phyloP scores from a whole-genome alignment of 1,140 invertebrate genomes.

The Trinorchestia longiramus region DNA sequence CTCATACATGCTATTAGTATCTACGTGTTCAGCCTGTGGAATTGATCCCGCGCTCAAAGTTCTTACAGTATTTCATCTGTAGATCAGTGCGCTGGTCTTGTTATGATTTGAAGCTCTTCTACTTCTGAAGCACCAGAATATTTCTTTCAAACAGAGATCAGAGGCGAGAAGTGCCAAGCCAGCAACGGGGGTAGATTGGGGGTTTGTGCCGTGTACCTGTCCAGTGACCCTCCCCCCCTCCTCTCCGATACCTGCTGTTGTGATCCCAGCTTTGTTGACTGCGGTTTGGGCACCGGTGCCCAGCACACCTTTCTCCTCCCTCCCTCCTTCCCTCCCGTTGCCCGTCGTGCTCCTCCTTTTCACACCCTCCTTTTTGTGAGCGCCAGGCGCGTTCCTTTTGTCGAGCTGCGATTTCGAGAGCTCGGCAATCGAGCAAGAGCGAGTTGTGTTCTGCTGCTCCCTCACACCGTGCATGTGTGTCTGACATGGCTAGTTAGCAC shows the following conservation, averaged over 20 bases:
- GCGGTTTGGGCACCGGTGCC: slow-evolving; percentile 2
- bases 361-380: slow-evolving; percentile 6
- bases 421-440: neutral
- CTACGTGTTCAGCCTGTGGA: neutral
- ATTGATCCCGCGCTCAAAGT: neutral
- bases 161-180: neutral
- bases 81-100: neutral
- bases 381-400: neutral
- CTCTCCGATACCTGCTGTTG: neutral
- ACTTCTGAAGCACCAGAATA: neutral
- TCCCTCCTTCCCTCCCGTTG: neutral
- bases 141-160: neutral
- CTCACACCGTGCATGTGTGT: neutral
- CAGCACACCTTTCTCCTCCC: neutral
- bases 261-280: slow-evolving; percentile 6
- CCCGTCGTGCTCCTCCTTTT: neutral
- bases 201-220: neutral
- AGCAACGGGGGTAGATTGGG: neutral
- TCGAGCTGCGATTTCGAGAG: neutral
- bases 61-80: neutral
- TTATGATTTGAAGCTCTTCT: neutral
- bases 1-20: neutral
- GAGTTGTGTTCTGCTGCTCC: neutral
- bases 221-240: neutral
- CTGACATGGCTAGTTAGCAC: neutral